phyloP scores from a whole-genome alignment of 2,113 vertebrate species.

The Synchiropus splendidus region DNA sequence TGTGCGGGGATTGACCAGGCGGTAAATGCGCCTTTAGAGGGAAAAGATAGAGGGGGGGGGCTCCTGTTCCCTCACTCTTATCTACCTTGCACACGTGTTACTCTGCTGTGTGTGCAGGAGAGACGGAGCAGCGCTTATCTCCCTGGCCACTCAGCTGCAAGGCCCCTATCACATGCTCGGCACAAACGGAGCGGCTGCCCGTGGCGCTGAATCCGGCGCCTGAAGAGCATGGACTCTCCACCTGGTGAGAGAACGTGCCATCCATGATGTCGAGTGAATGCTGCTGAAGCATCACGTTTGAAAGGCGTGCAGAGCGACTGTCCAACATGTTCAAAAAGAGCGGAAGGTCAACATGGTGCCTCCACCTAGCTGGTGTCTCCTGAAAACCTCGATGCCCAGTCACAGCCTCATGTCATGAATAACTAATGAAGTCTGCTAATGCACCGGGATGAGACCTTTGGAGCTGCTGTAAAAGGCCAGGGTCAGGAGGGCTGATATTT shows the following conservation, averaged over 20 bases:
- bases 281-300: no score
- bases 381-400: background rate
- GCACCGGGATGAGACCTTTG: slow-evolving; percentile 42
- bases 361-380: no score
- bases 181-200: slow-evolving; percentile 19
- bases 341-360: no score
- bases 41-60: slow-evolving; percentile 6
- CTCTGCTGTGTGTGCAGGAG: slow-evolving; percentile 1
- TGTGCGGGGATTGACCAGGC: slow-evolving; percentile 2
- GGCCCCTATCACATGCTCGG: slow-evolving; percentile 34
- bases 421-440: slow-evolving; percentile 18
- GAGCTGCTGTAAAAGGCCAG: slow-evolving; percentile 38
- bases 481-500: slow-evolving; percentile 49
- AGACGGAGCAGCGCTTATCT: slow-evolving; percentile 47
- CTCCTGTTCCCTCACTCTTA: slow-evolving; percentile 42
- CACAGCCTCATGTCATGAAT: slow-evolving; percentile 9
- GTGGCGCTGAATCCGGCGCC: slow-evolving; percentile 6
- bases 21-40: slow-evolving; percentile 10
- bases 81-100: slow-evolving; percentile 51
- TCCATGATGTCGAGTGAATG: background rate
- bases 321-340: no score
- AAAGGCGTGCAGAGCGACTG: no score
- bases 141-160: slow-evolving; percentile 51
- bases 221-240: slow-evolving; percentile 3
- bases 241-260: background rate